Conservation (phyloP, 2,113 vertebrate species). For the Alaudala cheleensis region DNA sequence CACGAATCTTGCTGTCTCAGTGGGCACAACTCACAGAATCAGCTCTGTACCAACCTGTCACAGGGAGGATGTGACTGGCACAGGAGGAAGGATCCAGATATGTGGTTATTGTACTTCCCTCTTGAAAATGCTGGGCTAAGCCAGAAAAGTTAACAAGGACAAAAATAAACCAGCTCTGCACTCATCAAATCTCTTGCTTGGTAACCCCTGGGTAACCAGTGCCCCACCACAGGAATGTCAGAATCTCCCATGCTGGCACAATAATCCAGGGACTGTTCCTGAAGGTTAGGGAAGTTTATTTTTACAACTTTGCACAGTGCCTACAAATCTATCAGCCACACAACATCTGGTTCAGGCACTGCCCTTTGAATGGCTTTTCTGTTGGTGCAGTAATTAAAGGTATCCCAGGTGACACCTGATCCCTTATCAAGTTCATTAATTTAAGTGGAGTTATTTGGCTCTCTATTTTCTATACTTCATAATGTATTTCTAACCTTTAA, state of each 20-base stretch:
- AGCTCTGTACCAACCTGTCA: background rate
- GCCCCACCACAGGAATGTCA: background rate
- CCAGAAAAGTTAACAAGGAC: background rate
- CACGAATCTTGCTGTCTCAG: background rate
- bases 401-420: conserved; percentile 62
- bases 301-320: conserved; percentile 43
- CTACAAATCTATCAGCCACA: conserved; percentile 51
- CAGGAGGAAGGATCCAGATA: background rate
- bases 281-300: conserved; percentile 51
- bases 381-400: conserved; percentile 65
- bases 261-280: conserved; percentile 41
- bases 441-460: conserved; percentile 60
- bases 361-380: conserved; percentile 61
- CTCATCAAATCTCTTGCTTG: background rate
- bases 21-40: background rate
- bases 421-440: conserved; percentile 67
- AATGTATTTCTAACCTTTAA: conserved; percentile 67
- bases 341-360: conserved; percentile 44
- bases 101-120: background rate
- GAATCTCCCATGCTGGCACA: background rate
- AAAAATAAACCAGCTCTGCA: background rate
- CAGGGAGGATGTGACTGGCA: background rate
- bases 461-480: conserved; percentile 51
- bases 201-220: background rate
- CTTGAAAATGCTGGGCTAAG: background rate